Percentiles rank a stretch among this genome's conserved stretches.
Evolutionary conservation across 92 coral and sea anemone genomes (phyloP).

Genomic region (Epizoanthus scotinus): DNA sequence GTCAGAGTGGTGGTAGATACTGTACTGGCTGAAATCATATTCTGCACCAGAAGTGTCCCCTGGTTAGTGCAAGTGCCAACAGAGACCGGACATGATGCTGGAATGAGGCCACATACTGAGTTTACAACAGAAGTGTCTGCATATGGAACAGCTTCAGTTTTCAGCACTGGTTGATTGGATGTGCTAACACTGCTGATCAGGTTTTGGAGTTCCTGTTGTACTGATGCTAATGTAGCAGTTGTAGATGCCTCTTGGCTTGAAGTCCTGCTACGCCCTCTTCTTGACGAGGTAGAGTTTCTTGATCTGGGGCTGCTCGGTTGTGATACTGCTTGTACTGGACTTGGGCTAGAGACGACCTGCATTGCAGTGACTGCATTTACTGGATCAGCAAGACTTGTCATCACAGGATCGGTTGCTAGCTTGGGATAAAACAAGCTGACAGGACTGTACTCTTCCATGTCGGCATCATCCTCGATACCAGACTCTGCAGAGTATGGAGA

Average conservation of each 20-base stretch:
- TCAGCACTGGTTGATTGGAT: not conserved
- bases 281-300: conserved; percentile 12
- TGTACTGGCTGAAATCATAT: not conserved
- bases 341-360: not conserved
- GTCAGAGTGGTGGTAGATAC: not conserved
- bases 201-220: conserved; percentile 37
- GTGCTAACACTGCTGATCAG: conserved; percentile 28
- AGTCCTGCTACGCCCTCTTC: not conserved
- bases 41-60: not conserved
- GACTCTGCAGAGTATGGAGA: conserved; percentile 80
- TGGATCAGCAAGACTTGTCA: not conserved
- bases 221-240: conserved; percentile 32
- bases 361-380: not conserved
- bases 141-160: not conserved
- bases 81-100: conserved; percentile 21
- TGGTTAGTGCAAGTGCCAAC: conserved; percentile 12
- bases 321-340: not conserved
- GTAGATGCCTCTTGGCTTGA: conserved; percentile 28
- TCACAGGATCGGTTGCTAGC: not conserved
- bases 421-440: conserved; percentile 23
- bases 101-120: not conserved
- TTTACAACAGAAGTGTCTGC: conserved; percentile 5
- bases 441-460: conserved; percentile 54
- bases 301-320: conserved; percentile 25
- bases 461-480: conserved; percentile 83